Percentiles rank a stretch among this genome's conserved stretches.
phyloP scores from a whole-genome alignment of 2,797 vertebrate genomes.

The Parauchenoglanis punctatus region DNA sequence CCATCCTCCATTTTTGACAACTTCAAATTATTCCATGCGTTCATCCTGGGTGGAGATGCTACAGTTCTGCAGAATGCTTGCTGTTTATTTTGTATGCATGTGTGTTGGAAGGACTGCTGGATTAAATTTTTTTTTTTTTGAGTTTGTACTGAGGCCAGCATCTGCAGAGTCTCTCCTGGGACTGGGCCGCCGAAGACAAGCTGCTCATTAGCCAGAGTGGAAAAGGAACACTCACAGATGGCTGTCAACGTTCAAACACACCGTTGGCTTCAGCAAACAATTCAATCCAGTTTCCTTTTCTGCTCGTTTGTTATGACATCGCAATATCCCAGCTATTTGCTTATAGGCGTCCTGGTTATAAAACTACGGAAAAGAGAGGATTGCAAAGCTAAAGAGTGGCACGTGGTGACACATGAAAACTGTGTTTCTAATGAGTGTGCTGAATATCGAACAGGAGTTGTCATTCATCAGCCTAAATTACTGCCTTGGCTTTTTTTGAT shows the following conservation, averaged over 20 bases:
- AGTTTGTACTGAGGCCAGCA: conserved; percentile 69
- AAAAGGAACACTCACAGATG: conserved; percentile 83
- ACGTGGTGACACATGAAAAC: conserved; percentile 78
- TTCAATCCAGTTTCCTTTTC: conserved; percentile 82
- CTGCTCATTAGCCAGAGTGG: conserved; percentile 83
- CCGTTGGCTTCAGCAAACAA: conserved; percentile 75
- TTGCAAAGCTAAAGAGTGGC: conserved; percentile 71
- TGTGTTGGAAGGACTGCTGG: conserved; percentile 59
- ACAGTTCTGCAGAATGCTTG: not conserved
- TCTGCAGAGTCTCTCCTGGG: conserved; percentile 79
- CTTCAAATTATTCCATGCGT: not conserved
- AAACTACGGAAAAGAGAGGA: conserved; percentile 36
- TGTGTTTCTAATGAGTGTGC: conserved; percentile 81
- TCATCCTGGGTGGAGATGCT: not conserved
- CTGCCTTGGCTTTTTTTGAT: conserved; percentile 71
- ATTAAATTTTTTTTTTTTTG: not conserved
- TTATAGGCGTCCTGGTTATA: conserved; percentile 66
- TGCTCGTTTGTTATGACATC: conserved; percentile 77
- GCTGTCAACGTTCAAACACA: conserved; percentile 78
- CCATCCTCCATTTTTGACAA: not conserved
- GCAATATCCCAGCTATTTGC: conserved; percentile 80
- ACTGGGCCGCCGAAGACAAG: conserved; percentile 76
- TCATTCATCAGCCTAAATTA: conserved; percentile 84
- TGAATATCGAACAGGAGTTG: conserved; percentile 79
- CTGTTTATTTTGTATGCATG: conserved; percentile 45